Conservation (phyloP, 2,113 vertebrate genomes). For the Otus sunia region DNA sequence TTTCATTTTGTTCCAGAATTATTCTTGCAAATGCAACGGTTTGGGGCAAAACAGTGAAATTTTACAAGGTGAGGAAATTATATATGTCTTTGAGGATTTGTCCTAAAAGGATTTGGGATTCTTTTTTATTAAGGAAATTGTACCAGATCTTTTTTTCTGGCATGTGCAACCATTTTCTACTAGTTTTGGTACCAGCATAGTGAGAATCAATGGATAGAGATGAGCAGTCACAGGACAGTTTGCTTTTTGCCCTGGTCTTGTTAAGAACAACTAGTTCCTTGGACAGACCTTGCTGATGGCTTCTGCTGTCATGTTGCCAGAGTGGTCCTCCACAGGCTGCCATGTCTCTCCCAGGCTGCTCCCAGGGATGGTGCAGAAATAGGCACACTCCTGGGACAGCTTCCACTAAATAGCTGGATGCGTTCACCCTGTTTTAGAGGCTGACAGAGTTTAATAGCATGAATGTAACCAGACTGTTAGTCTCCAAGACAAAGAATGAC, state of each 20-base stretch:
- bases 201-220: not conserved
- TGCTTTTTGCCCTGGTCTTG: not conserved
- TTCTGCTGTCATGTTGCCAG: not conserved
- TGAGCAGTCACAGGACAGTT: not conserved
- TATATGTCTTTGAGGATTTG: not conserved
- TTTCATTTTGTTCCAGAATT: not conserved
- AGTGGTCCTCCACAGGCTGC: not conserved
- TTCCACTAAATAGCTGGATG: not conserved
- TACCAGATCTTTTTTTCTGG: not conserved
- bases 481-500: not conserved
- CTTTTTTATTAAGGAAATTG: not conserved
- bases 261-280: not conserved
- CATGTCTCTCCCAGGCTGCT: not conserved
- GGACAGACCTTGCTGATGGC: not conserved
- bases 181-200: not conserved
- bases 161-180: not conserved
- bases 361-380: not conserved
- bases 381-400: not conserved
- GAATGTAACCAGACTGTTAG: not conserved
- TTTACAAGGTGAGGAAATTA: constrained; percentile 24
- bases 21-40: not conserved
- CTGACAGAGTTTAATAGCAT: not conserved
- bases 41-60: not conserved
- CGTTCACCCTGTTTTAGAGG: not conserved
- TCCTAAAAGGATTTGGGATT: not conserved